Base-by-base conservation (phyloP, 2,113 vertebrate genomes). In the Parus major region DNA sequence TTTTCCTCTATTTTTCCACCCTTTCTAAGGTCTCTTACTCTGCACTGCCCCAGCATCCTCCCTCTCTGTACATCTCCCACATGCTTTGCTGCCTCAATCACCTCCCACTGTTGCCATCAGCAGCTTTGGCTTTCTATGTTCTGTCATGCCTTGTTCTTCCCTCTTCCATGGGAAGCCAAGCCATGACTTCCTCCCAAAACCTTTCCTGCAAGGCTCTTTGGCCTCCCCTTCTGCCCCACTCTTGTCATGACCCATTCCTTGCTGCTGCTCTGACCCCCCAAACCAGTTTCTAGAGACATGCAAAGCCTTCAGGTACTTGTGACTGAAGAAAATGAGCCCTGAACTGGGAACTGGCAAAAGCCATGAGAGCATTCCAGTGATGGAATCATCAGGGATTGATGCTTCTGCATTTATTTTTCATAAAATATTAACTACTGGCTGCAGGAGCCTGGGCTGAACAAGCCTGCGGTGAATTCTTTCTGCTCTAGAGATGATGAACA, bases 81-180 rank as follows among this genome's bases (percentile, higher is more conserved):
- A 13, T 4, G 9, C 47, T 78, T 64, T 53, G 11, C 44, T 69
- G 29, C 33, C 22, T 82, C 65, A 39, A 33, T 81, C 10, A 46
- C 23, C 36, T 77, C 46, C 33, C 69, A 53, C 15, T 50, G 49
- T 33, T 59, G 52, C 57, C 42, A 82, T 13, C 11, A 12, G 61
- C 49, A 72, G 16, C n/a, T 86, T 31, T 73, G 55, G 33, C 33
- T 52, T 82, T 63, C 75, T 36, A 7, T 24, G 8, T 24, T 55
- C 22, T 14, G n/a, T 41, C 35, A 16, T 11, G 28, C 13, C 33
- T 76, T 0, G 0, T 57, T 75, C 31, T 53, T 59, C 7, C 50
- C 50, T 64, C 63, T 77, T 60, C 28, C 52, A 22, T 17, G 78
- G 47, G 36, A 82, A 87, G 47, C 12, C 56, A 87, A 65, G 19